Evolutionary conservation across 1,140 invertebrate species (phyloP).

Genomic region (Scylla paramamosain): DNA sequence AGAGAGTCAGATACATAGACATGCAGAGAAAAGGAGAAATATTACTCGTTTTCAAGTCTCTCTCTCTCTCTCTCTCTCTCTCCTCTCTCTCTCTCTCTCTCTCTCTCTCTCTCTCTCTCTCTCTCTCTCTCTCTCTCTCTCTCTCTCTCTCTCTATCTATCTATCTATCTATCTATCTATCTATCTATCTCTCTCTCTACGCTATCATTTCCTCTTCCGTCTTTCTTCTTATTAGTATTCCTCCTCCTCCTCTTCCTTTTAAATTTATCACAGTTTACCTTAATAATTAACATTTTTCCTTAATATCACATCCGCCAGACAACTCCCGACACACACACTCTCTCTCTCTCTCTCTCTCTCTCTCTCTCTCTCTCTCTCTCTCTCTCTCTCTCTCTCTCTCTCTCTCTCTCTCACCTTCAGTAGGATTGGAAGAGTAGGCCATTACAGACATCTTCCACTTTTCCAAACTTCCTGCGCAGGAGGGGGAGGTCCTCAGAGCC

Average conservation of each 20-base stretch:
- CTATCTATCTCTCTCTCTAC: background rate
- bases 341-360: background rate
- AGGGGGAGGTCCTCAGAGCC: too few species aligned
- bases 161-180: slow-evolving; percentile 11
- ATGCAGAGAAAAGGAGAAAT: too few species aligned
- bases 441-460: too few species aligned
- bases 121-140: slow-evolving; percentile 26
- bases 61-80: too few species aligned
- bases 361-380: background rate
- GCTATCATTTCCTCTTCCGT: background rate
- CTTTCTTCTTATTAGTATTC: background rate
- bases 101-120: slow-evolving; percentile 57
- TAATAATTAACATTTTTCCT: too few species aligned
- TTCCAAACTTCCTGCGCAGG: too few species aligned
- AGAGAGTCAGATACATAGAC: background rate
- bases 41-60: too few species aligned
- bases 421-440: too few species aligned
- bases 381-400: slow-evolving; percentile 46
- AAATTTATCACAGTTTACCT: too few species aligned
- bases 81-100: slow-evolving; percentile 49
- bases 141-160: background rate
- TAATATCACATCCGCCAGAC: too few species aligned
- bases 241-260: too few species aligned
- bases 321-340: background rate
- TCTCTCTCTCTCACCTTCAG: slow-evolving; percentile 27